Evolutionary conservation across 1,140 invertebrate genomes (phyloP), one percentile per base, ranked within the genome.

Genomic region (Drosophila tani): DNA sequence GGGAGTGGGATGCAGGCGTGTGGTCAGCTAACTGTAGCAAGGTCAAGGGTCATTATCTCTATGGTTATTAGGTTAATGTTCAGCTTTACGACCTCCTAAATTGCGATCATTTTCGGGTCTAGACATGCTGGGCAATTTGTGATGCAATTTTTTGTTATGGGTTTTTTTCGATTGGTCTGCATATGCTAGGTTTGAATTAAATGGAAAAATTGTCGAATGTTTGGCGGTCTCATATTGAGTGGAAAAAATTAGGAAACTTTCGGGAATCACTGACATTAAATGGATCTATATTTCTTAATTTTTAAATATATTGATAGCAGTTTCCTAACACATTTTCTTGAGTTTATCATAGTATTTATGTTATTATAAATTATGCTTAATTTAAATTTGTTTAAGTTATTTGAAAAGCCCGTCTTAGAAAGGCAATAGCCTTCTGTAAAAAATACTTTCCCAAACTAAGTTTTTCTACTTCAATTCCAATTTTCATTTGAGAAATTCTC

Each of bases 1-100:
- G 32, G 29, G 45, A 40, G 45, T 41, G 51, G 45, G 14, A 45
- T 19, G 32, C 1, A 38, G 53, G 57, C 66, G 46, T 63, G 57
- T 55, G 55, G 69, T 73, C 41, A 35, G 51, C 43, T 47, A 90
- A 90, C 17, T 88, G 86, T 90, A 76, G 81, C 85, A 88, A 88
- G 85, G 85, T 85, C 82, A 85, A 29, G 49, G 56, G 51, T 58
- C 32, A 67, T 70, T 74, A 75, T 63, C 51, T 29, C 5, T 63
- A 60, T 69, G 74, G 67, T 64, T 78, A 90, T 84, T 90, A 79
- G 41, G 9, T 46, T 56, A 63, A 84, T 88, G 68, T 84, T 90
- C 75, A 68, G 45, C 73, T 90, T 84, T 81, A 90, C 68, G 85
- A 64, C 78, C 73, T 58, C 51, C 56, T 56, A 59, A 38, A 47